Conservation (phyloP, 2,797 vertebrate genomes). For the Anabacerthia variegaticeps region DNA sequence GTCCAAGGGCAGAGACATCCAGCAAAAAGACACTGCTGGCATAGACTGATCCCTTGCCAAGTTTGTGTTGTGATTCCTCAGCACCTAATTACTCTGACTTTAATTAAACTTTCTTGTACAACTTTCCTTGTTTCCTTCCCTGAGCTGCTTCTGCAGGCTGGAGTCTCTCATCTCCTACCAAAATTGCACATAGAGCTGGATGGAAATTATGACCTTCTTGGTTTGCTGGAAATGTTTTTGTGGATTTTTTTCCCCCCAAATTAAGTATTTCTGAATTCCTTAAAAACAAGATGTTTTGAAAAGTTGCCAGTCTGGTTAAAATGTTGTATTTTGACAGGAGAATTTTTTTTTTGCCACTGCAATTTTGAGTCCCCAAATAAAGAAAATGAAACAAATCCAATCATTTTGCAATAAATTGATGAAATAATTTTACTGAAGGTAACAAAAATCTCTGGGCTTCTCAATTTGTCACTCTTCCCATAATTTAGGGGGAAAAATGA, state of each 20-base stretch:
- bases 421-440: not conserved
- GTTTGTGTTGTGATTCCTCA: constrained; percentile 32
- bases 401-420: not conserved
- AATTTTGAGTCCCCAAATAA: not conserved
- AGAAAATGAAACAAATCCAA: not conserved
- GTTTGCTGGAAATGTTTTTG: not conserved
- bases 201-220: constrained; percentile 34
- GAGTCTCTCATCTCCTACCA: constrained; percentile 41
- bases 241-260: not conserved
- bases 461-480: not conserved
- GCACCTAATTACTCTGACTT: constrained; percentile 47
- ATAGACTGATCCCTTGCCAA: constrained; percentile 27
- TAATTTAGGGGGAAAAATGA: rapidly evolving
- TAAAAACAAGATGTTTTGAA: not conserved
- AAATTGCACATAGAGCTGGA: not conserved
- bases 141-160: constrained; percentile 11
- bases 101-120: constrained; percentile 56
- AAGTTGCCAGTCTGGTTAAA: not conserved
- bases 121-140: constrained; percentile 42
- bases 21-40: constrained; percentile 22
- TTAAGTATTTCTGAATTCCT: not conserved
- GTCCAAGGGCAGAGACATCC: constrained; percentile 53
- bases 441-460: not conserved
- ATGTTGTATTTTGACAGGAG: not conserved
- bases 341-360: not conserved